Conservation (phyloP, 2,888 invertebrate genomes). For the Mylabris sibirica region DNA sequence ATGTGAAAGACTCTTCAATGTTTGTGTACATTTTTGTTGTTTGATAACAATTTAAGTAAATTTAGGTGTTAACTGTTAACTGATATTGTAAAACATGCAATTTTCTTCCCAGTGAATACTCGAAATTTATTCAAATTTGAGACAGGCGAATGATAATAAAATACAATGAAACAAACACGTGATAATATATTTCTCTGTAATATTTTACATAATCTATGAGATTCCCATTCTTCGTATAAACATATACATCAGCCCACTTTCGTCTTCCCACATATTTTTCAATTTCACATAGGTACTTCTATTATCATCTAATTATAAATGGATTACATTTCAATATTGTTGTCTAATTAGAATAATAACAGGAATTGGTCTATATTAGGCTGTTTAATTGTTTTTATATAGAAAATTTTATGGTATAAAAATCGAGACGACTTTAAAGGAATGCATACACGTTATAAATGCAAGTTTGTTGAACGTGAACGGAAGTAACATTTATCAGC, state of each 20-base stretch:
- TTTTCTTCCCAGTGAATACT: no score
- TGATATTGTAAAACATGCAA: no score
- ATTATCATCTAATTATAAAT: neutral
- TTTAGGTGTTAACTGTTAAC: neutral
- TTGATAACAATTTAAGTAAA: neutral
- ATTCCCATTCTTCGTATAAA: neutral
- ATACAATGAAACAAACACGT: neutral
- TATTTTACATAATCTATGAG: neutral
- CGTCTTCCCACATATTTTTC: neutral
- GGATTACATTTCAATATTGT: neutral
- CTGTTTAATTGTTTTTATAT: neutral
- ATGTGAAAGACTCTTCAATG: neutral
- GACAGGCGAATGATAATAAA: neutral
- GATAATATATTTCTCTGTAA: neutral
- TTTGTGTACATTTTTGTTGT: neutral
- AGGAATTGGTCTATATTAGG: neutral
- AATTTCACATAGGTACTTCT: conserved; percentile 2
- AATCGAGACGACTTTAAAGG: conserved; percentile 6
- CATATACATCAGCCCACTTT: neutral
- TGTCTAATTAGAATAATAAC: conserved; percentile 1
- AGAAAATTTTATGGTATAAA: neutral
- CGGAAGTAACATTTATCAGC: conserved; percentile 31
- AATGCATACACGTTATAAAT: conserved; percentile 16
- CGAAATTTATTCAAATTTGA: no score
- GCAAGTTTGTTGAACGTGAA: conserved; percentile 25